Evolutionary conservation across 2,888 invertebrate species (phyloP).

Genomic region (Cheiracanthium punctorium): DNA sequence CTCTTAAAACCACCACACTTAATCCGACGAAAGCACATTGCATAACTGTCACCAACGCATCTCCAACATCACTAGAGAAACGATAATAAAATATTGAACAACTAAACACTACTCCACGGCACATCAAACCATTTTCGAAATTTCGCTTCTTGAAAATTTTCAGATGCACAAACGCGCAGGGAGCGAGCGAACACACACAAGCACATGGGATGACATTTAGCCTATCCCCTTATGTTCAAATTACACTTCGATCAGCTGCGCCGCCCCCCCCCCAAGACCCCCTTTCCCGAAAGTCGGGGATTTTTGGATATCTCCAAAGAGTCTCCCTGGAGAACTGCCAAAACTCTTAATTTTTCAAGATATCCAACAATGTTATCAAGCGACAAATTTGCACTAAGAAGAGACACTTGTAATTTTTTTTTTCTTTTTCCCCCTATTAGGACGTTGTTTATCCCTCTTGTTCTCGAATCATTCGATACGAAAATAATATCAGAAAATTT

Average conservation of each 20-base stretch:
- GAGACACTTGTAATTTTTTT: background rate
- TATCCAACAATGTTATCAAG: constrained; percentile 1
- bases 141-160: no score
- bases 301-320: background rate
- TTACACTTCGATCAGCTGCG: background rate
- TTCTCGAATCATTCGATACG: background rate
- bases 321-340: background rate
- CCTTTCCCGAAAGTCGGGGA: background rate
- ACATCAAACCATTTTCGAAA: no score
- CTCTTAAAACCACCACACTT: no score
- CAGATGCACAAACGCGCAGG: no score
- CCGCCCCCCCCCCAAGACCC: background rate
- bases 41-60: no score
- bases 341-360: background rate
- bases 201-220: background rate
- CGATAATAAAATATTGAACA: no score
- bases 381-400: background rate
- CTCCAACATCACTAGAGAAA: no score
- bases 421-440: background rate
- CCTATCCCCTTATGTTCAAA: background rate
- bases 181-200: no score
- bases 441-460: background rate
- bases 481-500: background rate
- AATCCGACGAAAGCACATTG: no score
- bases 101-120: no score